Evolutionary conservation across 2,113 vertebrate genomes (phyloP).

Genomic region (mouse (Mus musculus)): DNA sequence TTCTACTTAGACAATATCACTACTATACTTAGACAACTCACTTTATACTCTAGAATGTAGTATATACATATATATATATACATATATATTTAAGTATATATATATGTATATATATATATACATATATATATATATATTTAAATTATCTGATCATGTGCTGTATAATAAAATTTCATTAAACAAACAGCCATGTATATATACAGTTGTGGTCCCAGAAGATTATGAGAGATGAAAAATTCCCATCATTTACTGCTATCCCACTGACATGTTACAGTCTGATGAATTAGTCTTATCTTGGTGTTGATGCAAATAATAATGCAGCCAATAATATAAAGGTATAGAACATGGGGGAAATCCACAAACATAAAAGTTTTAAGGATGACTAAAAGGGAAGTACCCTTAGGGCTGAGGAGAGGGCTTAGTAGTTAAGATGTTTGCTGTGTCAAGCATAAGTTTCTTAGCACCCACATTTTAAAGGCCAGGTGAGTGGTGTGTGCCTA

Average conservation of each 20-base stretch:
- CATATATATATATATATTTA: not conserved
- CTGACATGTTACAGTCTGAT: not conserved
- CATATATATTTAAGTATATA: no score
- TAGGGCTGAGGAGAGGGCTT: no score
- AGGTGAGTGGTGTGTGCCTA: not conserved
- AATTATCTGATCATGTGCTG: not conserved
- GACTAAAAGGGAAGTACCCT: not conserved
- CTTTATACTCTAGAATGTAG: not conserved
- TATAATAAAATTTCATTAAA: not conserved
- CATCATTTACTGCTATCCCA: not conserved
- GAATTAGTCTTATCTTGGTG: not conserved
- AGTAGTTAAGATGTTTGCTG: no score
- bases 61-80: not conserved
- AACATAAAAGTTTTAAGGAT: not conserved
- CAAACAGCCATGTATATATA: no score
- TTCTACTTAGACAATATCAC: not conserved
- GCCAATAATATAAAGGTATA: not conserved
- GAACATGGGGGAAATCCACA: not conserved
- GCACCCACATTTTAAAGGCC: not conserved
- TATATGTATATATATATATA: no score
- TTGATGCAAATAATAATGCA: not conserved
- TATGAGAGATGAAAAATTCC: not conserved
- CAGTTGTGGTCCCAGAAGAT: not conserved
- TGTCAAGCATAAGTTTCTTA: not conserved
- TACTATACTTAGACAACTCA: not conserved